phyloP scores from a whole-genome alignment of 2,113 vertebrate genomes.

The Chinchilla lanigera region DNA sequence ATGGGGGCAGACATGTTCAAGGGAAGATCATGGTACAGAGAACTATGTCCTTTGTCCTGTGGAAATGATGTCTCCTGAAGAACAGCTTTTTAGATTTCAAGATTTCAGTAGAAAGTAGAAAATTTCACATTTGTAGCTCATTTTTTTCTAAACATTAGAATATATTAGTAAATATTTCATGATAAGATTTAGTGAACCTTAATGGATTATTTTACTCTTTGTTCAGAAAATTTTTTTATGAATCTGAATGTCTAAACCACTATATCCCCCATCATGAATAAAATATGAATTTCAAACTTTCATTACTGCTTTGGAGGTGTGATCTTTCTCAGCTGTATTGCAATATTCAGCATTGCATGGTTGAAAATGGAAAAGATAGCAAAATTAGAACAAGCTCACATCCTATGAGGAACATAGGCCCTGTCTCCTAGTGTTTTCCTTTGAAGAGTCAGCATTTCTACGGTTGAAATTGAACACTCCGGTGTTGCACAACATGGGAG shows the following conservation, averaged over 20 bases:
- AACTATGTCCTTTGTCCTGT: background rate
- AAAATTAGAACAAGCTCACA: background rate
- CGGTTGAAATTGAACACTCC: background rate
- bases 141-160: background rate
- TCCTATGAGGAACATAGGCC: background rate
- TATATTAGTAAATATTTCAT: background rate
- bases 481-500: background rate
- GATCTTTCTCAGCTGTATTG: background rate
- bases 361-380: background rate
- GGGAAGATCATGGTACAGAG: background rate
- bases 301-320: background rate
- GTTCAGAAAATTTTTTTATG: slow-evolving; percentile 9
- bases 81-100: background rate
- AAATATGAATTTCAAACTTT: slow-evolving; percentile 29
- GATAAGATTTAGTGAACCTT: background rate
- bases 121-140: background rate
- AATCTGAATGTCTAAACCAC: background rate
- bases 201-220: slow-evolving; percentile 28
- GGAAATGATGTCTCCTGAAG: background rate
- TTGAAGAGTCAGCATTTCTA: background rate
- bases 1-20: background rate
- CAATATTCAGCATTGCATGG: background rate
- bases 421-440: background rate
- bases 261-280: background rate
- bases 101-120: background rate